These are phyloP conservation scores for Margaritifera margaritifera DNA, from an alignment of 2,888 invertebrate genomes.

Conservation along the genomic window DNA sequence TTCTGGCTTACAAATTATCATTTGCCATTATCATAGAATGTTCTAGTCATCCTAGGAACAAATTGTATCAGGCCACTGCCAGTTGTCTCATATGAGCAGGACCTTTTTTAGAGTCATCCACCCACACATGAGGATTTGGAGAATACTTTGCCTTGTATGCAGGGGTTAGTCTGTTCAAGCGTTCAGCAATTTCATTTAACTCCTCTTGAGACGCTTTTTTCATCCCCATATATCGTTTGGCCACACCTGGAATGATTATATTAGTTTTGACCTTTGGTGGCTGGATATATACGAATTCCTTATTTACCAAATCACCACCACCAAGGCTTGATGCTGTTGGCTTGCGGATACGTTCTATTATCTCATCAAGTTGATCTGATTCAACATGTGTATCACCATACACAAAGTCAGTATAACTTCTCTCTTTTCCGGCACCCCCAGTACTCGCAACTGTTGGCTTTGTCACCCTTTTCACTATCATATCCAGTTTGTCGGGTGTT, in stretches of 20 bases:
- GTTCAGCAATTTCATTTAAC: conserved; percentile 52
- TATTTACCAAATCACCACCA: conserved; percentile 43
- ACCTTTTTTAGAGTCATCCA: conserved; percentile 44
- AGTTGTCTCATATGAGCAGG: conserved; percentile 32
- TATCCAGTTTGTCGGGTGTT: conserved; percentile 34
- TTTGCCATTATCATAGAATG: no score
- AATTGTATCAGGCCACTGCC: no score
- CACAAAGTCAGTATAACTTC: conserved; percentile 54
- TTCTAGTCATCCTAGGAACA: no score
- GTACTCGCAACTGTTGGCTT: conserved; percentile 58
- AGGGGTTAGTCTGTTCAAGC: conserved; percentile 58
- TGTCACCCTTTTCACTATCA: conserved; percentile 54
- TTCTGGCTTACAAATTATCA: no score
- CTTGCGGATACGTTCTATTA: conserved; percentile 53
- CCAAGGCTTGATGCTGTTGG: conserved; percentile 55
- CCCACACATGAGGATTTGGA: conserved; percentile 55
- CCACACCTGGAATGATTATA: conserved; percentile 54
- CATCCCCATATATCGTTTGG: conserved; percentile 49
- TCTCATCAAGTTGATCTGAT: conserved; percentile 46
- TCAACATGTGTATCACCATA: conserved; percentile 53
- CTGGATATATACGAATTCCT: conserved; percentile 53
- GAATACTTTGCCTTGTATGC: conserved; percentile 59
- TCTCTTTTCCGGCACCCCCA: conserved; percentile 55
- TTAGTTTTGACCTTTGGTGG: conserved; percentile 56
- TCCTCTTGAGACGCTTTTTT: conserved; percentile 43